Conservation (phyloP, 1,140 invertebrate genomes). For the Drosophila melanica region DNA sequence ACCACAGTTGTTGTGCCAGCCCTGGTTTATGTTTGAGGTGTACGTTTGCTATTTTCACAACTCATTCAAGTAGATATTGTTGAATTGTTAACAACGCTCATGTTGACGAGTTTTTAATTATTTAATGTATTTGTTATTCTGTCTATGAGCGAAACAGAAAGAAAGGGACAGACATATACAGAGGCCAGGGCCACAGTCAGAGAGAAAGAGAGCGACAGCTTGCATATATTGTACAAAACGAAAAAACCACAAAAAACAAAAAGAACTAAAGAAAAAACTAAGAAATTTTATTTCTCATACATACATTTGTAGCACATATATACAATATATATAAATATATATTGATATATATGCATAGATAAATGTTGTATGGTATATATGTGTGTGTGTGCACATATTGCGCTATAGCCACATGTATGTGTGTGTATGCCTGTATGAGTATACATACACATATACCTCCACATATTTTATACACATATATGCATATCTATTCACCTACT, state of each 20-base stretch:
- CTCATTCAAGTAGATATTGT: conserved; percentile 67
- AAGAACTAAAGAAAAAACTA: conserved; percentile 11
- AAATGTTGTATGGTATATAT: conserved; percentile 38
- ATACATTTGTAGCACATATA: conserved; percentile 32
- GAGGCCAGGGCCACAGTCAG: conserved; percentile 67
- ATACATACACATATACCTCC: conserved; percentile 40
- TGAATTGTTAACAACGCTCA: conserved; percentile 66
- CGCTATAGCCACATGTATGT: conserved; percentile 49
- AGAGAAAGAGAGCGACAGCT: conserved; percentile 63
- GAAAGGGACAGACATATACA: conserved; percentile 75
- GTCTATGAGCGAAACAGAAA: conserved; percentile 74
- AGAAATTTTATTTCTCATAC: conserved; percentile 52
- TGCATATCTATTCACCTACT: conserved; percentile 73
- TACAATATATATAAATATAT: conserved; percentile 31
- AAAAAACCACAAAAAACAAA: conserved; percentile 13
- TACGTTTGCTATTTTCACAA: conserved; percentile 28
- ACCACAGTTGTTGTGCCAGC: conserved; percentile 5
- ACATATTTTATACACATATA: conserved; percentile 58
- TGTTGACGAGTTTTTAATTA: conserved; percentile 81
- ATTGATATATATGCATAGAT: conserved; percentile 44
- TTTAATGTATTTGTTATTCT: conserved; percentile 81
- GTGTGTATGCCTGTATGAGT: conserved; percentile 53
- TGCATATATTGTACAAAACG: conserved; percentile 56
- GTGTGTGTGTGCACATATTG: conserved; percentile 43
- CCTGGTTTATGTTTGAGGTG: conserved; percentile 20